These are phyloP conservation scores for Macrosoma leucophasiata DNA, from an alignment of 2,888 invertebrate species.

Conservation along the genomic window DNA sequence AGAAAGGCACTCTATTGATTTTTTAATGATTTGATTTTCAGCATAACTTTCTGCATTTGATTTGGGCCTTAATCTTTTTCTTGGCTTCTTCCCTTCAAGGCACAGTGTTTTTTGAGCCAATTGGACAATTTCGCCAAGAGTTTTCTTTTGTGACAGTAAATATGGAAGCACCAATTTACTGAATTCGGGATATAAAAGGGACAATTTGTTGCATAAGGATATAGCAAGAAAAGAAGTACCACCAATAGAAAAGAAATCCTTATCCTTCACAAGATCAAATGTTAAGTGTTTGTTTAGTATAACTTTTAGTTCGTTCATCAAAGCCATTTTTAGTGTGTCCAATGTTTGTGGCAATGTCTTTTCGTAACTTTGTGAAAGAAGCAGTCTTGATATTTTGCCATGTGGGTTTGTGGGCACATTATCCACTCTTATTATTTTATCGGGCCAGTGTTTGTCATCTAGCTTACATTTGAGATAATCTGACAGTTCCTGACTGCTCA, in stretches of 20 bases:
- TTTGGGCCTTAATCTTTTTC: conserved; percentile 32
- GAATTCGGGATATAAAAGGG: conserved; percentile 50
- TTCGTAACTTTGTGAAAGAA: conserved; percentile 57
- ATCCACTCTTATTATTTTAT: conserved; percentile 76
- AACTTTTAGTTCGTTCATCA: conserved; percentile 44
- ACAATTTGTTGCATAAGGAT: conserved; percentile 76
- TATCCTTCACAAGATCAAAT: conserved; percentile 50
- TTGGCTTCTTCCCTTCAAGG: conserved; percentile 31
- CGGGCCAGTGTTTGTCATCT: conserved; percentile 76
- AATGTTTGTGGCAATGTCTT: conserved; percentile 33
- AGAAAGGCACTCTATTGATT: neutral
- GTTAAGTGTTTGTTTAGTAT: conserved; percentile 35
- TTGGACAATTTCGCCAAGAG: conserved; percentile 50
- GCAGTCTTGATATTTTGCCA: conserved; percentile 79
- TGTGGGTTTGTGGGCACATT: conserved; percentile 78
- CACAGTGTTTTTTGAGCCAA: conserved; percentile 41
- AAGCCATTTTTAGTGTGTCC: conserved; percentile 33
- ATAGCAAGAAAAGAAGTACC: conserved; percentile 84
- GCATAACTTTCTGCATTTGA: conserved; percentile 18
- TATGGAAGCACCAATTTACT: conserved; percentile 71
- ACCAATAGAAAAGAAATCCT: conserved; percentile 77
- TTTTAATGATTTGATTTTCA: conserved; percentile 2
- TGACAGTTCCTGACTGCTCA: conserved; percentile 47
- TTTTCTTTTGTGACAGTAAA: conserved; percentile 64
- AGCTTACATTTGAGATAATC: conserved; percentile 61